Percentiles rank a stretch among this genome's conserved stretches.
Evolutionary conservation across 2,888 invertebrate genomes (phyloP).

Genomic region (Phengaris alcon): DNA sequence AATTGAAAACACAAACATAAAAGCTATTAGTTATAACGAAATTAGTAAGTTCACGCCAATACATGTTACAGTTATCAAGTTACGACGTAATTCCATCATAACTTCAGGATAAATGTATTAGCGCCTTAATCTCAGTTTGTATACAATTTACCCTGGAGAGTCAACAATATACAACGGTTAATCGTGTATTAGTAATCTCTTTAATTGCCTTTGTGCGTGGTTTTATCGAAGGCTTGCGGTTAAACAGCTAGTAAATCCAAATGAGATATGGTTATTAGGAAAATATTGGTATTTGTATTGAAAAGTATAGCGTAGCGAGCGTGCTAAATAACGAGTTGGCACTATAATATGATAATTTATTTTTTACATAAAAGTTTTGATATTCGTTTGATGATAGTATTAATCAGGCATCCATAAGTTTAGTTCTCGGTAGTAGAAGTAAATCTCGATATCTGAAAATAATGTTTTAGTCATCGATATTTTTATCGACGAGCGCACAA

Average conservation of each 20-base stretch:
- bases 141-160: background rate
- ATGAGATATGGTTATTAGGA: background rate
- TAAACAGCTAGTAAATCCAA: background rate
- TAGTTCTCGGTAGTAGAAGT: too few relatives aligned
- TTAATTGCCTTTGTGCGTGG: background rate
- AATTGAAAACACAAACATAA: background rate
- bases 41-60: constrained; percentile 1
- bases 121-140: background rate
- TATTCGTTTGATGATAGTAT: too few relatives aligned
- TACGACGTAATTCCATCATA: background rate
- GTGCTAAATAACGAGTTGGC: too few relatives aligned
- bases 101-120: background rate
- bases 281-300: background rate
- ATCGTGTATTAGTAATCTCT: background rate
- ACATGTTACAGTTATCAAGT: background rate
- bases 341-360: too few relatives aligned
- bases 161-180: background rate
- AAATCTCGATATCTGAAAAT: too few relatives aligned
- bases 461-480: background rate
- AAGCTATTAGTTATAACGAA: background rate
- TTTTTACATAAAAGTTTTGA: too few relatives aligned
- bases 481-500: background rate
- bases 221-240: background rate
- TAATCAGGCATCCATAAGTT: too few relatives aligned
- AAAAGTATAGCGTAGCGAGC: background rate